phyloP scores from a whole-genome alignment of 1,140 invertebrate genomes.

The Drosophila bocqueti region DNA sequence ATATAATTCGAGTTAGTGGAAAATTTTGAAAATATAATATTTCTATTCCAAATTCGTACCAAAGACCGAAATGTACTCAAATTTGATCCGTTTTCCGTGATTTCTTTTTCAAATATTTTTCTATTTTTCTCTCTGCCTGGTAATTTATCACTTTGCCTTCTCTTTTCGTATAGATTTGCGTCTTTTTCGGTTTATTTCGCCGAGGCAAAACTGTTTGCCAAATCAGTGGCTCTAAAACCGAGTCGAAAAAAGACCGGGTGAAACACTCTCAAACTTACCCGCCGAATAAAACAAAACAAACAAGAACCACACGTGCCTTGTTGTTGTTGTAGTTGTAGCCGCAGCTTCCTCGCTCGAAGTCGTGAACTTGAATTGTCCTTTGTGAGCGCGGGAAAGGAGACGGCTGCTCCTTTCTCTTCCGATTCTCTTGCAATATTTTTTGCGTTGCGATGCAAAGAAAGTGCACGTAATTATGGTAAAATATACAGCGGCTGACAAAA shows the following conservation, averaged over 20 bases:
- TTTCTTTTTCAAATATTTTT: conserved; percentile 29
- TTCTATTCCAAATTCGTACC: not conserved
- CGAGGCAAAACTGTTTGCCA: conserved; percentile 11
- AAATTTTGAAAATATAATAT: conserved; percentile 1
- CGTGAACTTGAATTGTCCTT: conserved; percentile 78
- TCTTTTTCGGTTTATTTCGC: not conserved
- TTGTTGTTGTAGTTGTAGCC: conserved; percentile 7
- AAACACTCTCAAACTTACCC: conserved; percentile 56
- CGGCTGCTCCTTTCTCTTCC: conserved; percentile 11
- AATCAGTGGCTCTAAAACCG: conserved; percentile 51
- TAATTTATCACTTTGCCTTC: conserved; percentile 33
- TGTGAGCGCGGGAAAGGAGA: conserved; percentile 21
- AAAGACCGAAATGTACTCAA: conserved; percentile 12
- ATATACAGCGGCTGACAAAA: conserved; percentile 68
- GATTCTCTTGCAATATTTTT: conserved; percentile 25
- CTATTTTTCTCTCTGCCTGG: conserved; percentile 2
- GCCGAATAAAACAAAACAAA: conserved; percentile 34
- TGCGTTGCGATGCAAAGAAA: conserved; percentile 37
- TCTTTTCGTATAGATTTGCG: conserved; percentile 8
- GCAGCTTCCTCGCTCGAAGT: conserved; percentile 59
- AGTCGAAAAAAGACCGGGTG: conserved; percentile 34
- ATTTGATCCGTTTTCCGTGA: conserved; percentile 7
- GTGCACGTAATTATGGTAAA: conserved; percentile 71
- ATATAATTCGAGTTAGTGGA: conserved; percentile 1
- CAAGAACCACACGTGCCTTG: conserved; percentile 28